A percentile compares a stretch with the other conserved stretches of the same genome.
Evolutionary conservation across 2,113 vertebrate species (phyloP).

Genomic region (Sapajus apella): DNA sequence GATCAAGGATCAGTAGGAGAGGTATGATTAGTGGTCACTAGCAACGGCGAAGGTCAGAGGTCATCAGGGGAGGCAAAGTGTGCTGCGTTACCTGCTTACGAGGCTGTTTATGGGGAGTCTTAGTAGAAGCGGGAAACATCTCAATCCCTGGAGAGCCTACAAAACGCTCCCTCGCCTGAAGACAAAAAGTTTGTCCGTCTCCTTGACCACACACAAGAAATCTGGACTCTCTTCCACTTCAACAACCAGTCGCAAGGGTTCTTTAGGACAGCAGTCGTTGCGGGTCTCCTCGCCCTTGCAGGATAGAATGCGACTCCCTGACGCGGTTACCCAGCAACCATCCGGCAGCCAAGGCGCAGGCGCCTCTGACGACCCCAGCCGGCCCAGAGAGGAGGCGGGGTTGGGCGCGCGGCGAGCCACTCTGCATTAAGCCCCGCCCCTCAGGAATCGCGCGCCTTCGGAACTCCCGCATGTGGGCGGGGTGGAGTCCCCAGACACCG

Average conservation of each 20-base stretch:
- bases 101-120: slow-evolving; percentile 74
- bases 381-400: neutral
- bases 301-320: slow-evolving; percentile 40
- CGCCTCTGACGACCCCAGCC: neutral
- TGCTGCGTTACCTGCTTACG: slow-evolving; percentile 77
- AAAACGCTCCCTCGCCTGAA: neutral
- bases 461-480: neutral
- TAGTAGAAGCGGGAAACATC: neutral
- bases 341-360: slow-evolving; percentile 57
- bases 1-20: neutral
- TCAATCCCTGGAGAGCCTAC: neutral
- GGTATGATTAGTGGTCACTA: neutral
- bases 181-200: slow-evolving; percentile 64
- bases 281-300: slow-evolving; percentile 30
- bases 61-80: neutral
- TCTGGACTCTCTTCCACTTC: slow-evolving; percentile 47
- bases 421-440: neutral
- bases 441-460: neutral
- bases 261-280: slow-evolving; percentile 58
- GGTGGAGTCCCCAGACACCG: slow-evolving; percentile 47
- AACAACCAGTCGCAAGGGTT: slow-evolving; percentile 42
- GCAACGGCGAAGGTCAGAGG: slow-evolving; percentile 24
- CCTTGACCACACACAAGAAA: slow-evolving; percentile 75
- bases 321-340: slow-evolving; percentile 79
- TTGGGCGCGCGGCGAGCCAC: fast-evolving